phyloP scores from a whole-genome alignment of 1,140 invertebrate species.

The Trichonephila inaurata region DNA sequence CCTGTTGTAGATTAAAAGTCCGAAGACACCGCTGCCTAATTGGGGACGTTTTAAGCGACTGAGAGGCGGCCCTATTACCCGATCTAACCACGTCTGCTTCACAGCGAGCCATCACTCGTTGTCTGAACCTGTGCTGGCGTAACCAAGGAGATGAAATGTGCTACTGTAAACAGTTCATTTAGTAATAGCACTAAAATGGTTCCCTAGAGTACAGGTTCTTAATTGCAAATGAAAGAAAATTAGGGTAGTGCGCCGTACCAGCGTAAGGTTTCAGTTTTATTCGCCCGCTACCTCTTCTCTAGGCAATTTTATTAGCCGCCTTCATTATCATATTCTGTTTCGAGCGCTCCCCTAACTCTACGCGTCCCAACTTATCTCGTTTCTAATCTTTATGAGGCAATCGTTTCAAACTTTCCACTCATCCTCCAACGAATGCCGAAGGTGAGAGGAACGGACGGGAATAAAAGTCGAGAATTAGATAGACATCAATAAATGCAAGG shows the following conservation, averaged over 20 bases:
- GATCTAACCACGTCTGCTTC: constrained; percentile 69
- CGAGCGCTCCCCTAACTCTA: constrained; percentile 16
- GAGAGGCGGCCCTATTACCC: constrained; percentile 37
- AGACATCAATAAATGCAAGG: constrained; percentile 69
- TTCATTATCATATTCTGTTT: constrained; percentile 77
- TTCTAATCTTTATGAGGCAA: constrained; percentile 76
- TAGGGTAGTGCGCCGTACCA: constrained; percentile 64
- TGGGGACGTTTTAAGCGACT: constrained; percentile 43
- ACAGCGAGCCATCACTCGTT: constrained; percentile 60
- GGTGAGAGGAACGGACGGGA: constrained; percentile 63
- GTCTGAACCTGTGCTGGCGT: constrained; percentile 55
- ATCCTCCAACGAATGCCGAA: constrained; percentile 39
- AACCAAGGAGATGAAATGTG: constrained; percentile 76
- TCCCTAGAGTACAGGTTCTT: constrained; percentile 75
- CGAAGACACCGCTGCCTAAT: constrained; percentile 24
- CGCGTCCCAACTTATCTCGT: constrained; percentile 68
- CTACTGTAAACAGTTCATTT: constrained; percentile 77
- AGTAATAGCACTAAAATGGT: constrained; percentile 77
- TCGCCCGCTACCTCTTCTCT: constrained; percentile 69
- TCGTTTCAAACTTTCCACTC: constrained; percentile 72
- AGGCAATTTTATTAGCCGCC: constrained; percentile 76
- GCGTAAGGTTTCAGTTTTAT: constrained; percentile 76
- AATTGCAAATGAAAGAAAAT: constrained; percentile 77
- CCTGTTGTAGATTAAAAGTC: constrained; percentile 50
- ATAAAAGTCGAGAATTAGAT: constrained; percentile 75